Percentiles rank a stretch among this genome's conserved stretches.
phyloP scores from a whole-genome alignment of 2,797 vertebrate species.

The Ciconia nigra region DNA sequence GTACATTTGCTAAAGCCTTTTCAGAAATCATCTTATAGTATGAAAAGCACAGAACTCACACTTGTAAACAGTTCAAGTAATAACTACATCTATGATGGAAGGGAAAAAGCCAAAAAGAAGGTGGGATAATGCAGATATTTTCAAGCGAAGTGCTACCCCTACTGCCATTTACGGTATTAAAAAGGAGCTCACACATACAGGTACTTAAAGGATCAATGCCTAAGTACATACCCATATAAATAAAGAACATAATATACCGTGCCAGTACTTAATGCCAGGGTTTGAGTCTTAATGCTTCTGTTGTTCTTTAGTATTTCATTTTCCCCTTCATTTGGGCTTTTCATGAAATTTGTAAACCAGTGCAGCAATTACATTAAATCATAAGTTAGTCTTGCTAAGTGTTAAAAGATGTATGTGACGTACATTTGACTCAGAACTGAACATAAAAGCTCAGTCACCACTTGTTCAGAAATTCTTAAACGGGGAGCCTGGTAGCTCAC shows the following conservation, averaged over 20 bases:
- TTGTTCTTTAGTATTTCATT: neutral
- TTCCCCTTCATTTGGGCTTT: neutral
- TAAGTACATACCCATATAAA: neutral
- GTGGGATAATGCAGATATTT: neutral
- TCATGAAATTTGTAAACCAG: neutral
- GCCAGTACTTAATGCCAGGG: neutral
- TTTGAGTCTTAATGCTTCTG: neutral
- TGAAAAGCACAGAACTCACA: neutral
- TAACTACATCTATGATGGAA: neutral
- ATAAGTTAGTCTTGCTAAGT: neutral
- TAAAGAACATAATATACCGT: neutral
- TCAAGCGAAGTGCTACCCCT: neutral
- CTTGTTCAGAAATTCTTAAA: neutral
- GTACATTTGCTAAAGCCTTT: neutral
- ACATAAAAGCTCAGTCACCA: neutral
- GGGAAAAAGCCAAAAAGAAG: neutral
- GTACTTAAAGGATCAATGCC: neutral
- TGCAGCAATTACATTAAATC: neutral
- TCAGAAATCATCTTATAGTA: neutral
- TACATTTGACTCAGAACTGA: neutral
- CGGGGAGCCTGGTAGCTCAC: neutral
- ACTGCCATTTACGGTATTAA: neutral
- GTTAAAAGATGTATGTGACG: fast-evolving
- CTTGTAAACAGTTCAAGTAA: neutral
- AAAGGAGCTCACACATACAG: neutral